Evolutionary conservation across 1,140 invertebrate genomes (phyloP), one percentile per base, ranked within the genome.

Genomic region (Rhynchophorus ferrugineus): DNA sequence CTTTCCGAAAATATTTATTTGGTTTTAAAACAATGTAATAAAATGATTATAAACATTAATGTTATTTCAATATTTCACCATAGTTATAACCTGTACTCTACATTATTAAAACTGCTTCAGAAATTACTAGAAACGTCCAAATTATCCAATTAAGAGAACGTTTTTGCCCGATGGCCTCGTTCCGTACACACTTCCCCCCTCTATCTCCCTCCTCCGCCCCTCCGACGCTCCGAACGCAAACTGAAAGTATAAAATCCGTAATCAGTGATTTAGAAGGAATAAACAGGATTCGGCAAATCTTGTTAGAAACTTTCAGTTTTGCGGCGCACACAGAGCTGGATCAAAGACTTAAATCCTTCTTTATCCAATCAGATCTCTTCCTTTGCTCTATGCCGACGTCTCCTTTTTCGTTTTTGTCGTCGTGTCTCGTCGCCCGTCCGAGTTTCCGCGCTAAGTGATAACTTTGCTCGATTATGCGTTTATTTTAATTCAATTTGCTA

Each of bases 291-390:
- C 5, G 44, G 44, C 33, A 45, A 45, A 45, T 45, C 44, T 45
- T 45, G 44, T 45, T 45, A 45, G 45, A 19, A 47, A 21, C 9
- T 36, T 47, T 21, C n/a, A 19, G 37, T 29, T 29, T 29, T 29
- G 37, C 37, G 37, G 18, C 19, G 17, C 29, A n/a, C 45, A 17
- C 24, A 9, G 29, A 29, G 3, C 6, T 3, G 16, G 33, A 47
- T 47, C 34, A 47, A 47, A 47, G 34, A 18, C 18, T 19, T 38
- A 20, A 47, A 36, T 22, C 29, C 29, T 47, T 19, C 36, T 37
- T 38, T 36, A 49, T 47, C 45, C 36, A 47, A 47, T 47, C 45
- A 38, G 33, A 19, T 38, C 37, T 35, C 45, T 47, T 34, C 36
- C 44, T 35, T 46, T 35, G 13, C 13, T 3, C 44, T 19, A 17